phyloP scores from a whole-genome alignment of 2,888 invertebrate species.

The Heliconius erato region DNA sequence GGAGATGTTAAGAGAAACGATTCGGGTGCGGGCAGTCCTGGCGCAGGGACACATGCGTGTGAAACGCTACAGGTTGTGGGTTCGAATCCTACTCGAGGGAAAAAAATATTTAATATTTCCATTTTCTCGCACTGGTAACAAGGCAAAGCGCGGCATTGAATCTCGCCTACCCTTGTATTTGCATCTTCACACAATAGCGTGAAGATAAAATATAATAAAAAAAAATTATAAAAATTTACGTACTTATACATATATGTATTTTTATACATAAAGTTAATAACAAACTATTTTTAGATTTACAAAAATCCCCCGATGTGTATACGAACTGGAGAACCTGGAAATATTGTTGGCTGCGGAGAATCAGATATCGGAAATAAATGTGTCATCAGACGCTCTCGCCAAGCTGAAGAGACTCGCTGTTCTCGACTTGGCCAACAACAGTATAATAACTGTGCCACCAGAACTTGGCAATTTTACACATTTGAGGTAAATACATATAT shows the following conservation, averaged over 20 bases:
- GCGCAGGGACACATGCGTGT: no score
- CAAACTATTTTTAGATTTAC: slow-evolving; percentile 81
- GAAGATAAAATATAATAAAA: no score
- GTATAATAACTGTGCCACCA: slow-evolving; percentile 92
- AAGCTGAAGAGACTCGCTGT: slow-evolving; percentile 88
- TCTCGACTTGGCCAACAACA: slow-evolving; percentile 91
- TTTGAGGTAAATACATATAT: slow-evolving; percentile 87
- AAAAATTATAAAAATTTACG: no score
- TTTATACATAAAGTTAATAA: background rate
- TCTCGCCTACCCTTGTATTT: no score
- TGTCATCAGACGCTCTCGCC: slow-evolving; percentile 86
- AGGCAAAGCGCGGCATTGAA: no score
- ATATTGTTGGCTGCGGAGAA: slow-evolving; percentile 92
- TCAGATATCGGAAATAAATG: slow-evolving; percentile 88
- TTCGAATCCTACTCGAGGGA: no score
- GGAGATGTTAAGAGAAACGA: no score
- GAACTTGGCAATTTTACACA: slow-evolving; percentile 93
- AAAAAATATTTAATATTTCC: no score
- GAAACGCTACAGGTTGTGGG: no score
- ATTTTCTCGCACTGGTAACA: no score
- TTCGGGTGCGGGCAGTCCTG: no score
- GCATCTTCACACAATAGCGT: no score
- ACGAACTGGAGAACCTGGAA: slow-evolving; percentile 89
- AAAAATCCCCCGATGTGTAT: slow-evolving; percentile 90
- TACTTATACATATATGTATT: background rate